Conservation (phyloP, 2,888 invertebrate genomes). For the Tortricodes alternella region DNA sequence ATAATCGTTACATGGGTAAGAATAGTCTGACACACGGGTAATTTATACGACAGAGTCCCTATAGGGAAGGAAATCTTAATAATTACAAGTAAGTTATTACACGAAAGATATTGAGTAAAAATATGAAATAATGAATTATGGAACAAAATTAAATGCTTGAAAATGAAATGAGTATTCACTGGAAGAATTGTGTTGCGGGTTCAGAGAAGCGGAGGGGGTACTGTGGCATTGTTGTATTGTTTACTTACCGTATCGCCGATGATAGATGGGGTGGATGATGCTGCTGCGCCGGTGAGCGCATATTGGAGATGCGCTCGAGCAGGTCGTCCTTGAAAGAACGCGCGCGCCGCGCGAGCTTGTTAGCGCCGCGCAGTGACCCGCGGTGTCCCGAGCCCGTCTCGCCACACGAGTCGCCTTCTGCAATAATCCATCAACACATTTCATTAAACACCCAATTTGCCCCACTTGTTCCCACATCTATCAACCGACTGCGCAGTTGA, state of each 20-base stretch:
- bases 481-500: too few relatives aligned
- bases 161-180: too few relatives aligned
- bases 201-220: constrained; percentile 6
- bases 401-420: constrained; percentile 75
- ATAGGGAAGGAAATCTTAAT: too few relatives aligned
- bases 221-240: constrained; percentile 18
- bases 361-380: constrained; percentile 89
- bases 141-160: too few relatives aligned
- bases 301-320: constrained; percentile 94
- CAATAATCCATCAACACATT: constrained; percentile 40
- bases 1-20: too few relatives aligned
- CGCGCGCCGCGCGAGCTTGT: constrained; percentile 92
- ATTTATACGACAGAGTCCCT: too few relatives aligned
- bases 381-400: constrained; percentile 87
- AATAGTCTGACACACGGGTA: too few relatives aligned
- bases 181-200: too few relatives aligned
- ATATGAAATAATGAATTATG: too few relatives aligned
- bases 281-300: constrained; percentile 89
- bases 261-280: constrained; percentile 77
- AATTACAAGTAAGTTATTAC: too few relatives aligned
- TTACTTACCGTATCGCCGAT: constrained; percentile 66
- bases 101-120: too few relatives aligned
- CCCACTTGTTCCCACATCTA: constrained; percentile 13
- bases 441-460: constrained; percentile 11
- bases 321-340: constrained; percentile 97